phyloP scores from a whole-genome alignment of 1,140 invertebrate species.

The Pinna nobilis region DNA sequence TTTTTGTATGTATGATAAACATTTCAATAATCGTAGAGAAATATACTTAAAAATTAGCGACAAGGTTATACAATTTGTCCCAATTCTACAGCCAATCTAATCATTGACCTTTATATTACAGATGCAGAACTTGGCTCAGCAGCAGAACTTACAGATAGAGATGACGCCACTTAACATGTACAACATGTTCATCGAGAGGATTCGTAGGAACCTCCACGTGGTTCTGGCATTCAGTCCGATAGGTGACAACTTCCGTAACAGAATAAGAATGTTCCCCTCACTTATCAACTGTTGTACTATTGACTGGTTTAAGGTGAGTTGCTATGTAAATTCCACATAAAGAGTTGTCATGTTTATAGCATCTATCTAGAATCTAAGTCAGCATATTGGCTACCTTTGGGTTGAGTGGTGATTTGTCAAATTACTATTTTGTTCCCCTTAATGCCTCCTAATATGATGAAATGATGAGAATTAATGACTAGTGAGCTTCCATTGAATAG shows the following conservation, averaged over 20 bases:
- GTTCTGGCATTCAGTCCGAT: slow-evolving; percentile 75
- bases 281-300: slow-evolving; percentile 75
- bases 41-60: neutral
- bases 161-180: slow-evolving; percentile 74
- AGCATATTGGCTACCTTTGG: too few species aligned
- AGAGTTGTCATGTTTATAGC: neutral
- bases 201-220: slow-evolving; percentile 72
- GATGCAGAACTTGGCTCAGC: slow-evolving; percentile 71
- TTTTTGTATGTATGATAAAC: neutral
- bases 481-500: too few species aligned
- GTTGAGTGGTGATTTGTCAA: too few species aligned
- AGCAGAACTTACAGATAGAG: slow-evolving; percentile 68
- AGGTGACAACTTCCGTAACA: slow-evolving; percentile 73
- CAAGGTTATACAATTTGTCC: too few species aligned
- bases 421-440: too few species aligned
- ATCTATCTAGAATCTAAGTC: too few species aligned
- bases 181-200: slow-evolving; percentile 74
- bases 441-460: too few species aligned
- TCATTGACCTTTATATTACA: slow-evolving; percentile 44
- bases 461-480: too few species aligned
- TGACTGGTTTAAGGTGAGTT: slow-evolving; percentile 72
- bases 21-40: neutral
- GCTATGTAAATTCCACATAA: neutral
- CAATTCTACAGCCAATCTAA: too few species aligned
- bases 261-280: slow-evolving; percentile 74